A percentile compares a stretch with the other conserved stretches of the same genome.
These are phyloP conservation scores for Acrossocheilus wenchowensis DNA, from an alignment of 2,797 vertebrate species.

Conservation along the genomic window DNA sequence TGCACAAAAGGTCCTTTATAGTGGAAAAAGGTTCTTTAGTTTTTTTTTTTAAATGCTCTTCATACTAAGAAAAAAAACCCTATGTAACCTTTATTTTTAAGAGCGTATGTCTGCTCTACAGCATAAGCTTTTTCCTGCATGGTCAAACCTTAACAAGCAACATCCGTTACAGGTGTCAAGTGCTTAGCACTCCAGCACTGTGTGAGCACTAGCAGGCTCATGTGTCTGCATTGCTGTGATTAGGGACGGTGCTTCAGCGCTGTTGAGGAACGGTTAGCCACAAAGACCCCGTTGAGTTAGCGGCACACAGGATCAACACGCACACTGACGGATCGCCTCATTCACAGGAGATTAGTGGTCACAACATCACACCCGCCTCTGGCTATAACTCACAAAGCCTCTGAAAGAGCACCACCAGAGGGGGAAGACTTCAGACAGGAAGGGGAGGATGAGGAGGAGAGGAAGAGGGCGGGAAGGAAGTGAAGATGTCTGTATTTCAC, in stretches of 20 bases:
- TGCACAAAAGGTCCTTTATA: not conserved
- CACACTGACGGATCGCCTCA: conserved; percentile 22
- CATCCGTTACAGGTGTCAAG: conserved; percentile 46
- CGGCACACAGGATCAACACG: not conserved
- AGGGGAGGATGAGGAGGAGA: conserved; percentile 25
- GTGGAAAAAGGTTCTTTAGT: too few species aligned
- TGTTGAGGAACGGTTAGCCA: conserved; percentile 1
- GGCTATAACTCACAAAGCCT: conserved; percentile 56
- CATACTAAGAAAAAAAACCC: not conserved
- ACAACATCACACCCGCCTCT: conserved; percentile 70
- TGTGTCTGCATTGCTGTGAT: conserved; percentile 41
- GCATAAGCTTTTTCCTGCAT: not conserved
- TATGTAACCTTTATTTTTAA: not conserved
- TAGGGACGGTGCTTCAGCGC: conserved; percentile 8
- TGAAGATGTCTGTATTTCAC: conserved; percentile 5
- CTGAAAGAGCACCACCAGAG: not conserved
- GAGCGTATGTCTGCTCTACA: not conserved
- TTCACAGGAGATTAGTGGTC: conserved; percentile 40
- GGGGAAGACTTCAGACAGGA: conserved; percentile 18
- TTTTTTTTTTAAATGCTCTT: not conserved
- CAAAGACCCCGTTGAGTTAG: conserved; percentile 29
- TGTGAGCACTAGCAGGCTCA: conserved; percentile 4
- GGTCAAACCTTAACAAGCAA: conserved; percentile 9
- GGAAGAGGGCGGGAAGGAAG: conserved; percentile 22
- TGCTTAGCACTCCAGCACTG: not conserved